Evolutionary conservation across 2,113 vertebrate genomes (phyloP).

Genomic region (Gopherus flavomarginatus): DNA sequence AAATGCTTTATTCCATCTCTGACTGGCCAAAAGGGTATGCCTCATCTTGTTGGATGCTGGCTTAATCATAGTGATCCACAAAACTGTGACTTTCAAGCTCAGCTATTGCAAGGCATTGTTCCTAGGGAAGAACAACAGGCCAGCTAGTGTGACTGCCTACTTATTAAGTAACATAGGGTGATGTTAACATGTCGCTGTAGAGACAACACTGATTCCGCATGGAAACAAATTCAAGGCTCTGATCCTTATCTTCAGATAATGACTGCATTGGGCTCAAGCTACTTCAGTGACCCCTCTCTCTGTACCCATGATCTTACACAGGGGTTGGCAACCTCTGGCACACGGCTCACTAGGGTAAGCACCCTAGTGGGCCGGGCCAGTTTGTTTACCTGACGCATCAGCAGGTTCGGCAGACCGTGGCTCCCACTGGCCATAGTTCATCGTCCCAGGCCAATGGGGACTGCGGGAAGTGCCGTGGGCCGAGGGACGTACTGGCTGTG

Average conservation of each 20-base stretch:
- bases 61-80: background rate
- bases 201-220: conserved; percentile 30
- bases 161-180: background rate
- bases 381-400: too few species aligned
- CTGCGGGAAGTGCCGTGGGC: too few species aligned
- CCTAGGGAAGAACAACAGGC: background rate
- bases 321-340: too few species aligned
- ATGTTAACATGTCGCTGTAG: conserved; percentile 37
- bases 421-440: too few species aligned
- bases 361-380: too few species aligned
- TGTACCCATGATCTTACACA: background rate
- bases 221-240: conserved; percentile 15
- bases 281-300: conserved; percentile 23
- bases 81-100: background rate
- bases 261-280: conserved; percentile 44
- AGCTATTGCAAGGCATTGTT: background rate
- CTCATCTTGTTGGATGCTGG: background rate
- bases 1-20: background rate
- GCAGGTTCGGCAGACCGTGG: too few species aligned
- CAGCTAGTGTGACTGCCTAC: background rate
- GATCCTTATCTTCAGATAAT: conserved; percentile 16
- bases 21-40: background rate
- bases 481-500: too few species aligned
- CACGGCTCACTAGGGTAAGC: too few species aligned
- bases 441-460: too few species aligned